Percentiles rank a stretch among this genome's conserved stretches.
These are phyloP conservation scores for Nemapogon koenigi DNA, from an alignment of 2,888 invertebrate species.

Conservation along the genomic window DNA sequence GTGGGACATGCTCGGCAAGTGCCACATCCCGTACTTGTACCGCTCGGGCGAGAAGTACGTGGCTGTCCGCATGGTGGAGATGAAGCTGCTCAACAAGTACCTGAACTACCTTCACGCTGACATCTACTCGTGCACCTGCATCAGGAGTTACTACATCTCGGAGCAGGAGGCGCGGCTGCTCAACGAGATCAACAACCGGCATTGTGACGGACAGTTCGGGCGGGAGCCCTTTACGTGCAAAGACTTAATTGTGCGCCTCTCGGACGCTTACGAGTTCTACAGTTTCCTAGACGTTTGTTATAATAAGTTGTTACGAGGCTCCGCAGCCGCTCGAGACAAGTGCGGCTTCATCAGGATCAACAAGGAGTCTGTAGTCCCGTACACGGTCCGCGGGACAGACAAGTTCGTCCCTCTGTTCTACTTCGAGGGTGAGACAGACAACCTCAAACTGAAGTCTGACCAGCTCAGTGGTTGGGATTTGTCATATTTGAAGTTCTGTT, in stretches of 20 bases:
- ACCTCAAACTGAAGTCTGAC: constrained; percentile 85
- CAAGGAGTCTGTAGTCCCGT: constrained; percentile 92
- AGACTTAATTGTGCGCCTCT: constrained; percentile 87
- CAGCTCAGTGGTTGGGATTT: constrained; percentile 91
- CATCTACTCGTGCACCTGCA: constrained; percentile 89
- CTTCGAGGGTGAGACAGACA: constrained; percentile 89
- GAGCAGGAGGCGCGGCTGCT: constrained; percentile 88
- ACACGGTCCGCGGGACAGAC: constrained; percentile 80
- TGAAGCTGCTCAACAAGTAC: constrained; percentile 88
- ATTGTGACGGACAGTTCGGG: constrained; percentile 91
- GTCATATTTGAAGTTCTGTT: constrained; percentile 92
- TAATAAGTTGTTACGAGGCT: constrained; percentile 77
- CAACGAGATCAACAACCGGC: constrained; percentile 91
- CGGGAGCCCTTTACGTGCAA: constrained; percentile 85
- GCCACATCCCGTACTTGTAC: constrained; percentile 87
- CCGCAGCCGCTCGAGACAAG: constrained; percentile 74
- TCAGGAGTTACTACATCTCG: constrained; percentile 92
- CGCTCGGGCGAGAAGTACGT: constrained; percentile 86
- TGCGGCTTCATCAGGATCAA: constrained; percentile 93
- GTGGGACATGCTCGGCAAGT: constrained; percentile 88
- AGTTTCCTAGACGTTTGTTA: constrained; percentile 90
- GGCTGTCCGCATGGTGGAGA: constrained; percentile 93
- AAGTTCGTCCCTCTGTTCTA: constrained; percentile 93
- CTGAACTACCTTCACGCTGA: constrained; percentile 88
- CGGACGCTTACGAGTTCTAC: constrained; percentile 90